A percentile compares a stretch with the other conserved stretches of the same genome.
These are phyloP conservation scores for Batillaria attramentaria DNA, from an alignment of 1,140 invertebrate species.

Conservation along the genomic window DNA sequence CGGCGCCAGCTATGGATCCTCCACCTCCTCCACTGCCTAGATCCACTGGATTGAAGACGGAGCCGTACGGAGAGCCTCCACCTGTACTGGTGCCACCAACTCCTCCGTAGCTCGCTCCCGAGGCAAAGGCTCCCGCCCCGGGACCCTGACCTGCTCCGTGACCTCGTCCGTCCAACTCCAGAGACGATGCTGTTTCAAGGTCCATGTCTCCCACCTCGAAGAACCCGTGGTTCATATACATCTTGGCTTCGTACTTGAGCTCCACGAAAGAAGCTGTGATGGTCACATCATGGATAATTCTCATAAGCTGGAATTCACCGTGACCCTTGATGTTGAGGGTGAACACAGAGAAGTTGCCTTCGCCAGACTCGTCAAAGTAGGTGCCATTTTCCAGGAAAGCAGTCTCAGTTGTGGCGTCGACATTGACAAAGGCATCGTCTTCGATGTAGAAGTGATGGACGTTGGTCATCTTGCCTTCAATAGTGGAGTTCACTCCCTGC, in stretches of 20 bases:
- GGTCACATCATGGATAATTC: conserved; percentile 48
- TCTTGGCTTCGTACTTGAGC: conserved; percentile 53
- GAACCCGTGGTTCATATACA: conserved; percentile 60
- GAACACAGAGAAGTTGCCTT: conserved; percentile 58
- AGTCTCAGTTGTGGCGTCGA: conserved; percentile 55
- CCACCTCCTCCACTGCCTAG: conserved; percentile 59
- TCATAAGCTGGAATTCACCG: conserved; percentile 52
- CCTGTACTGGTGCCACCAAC: conserved; percentile 42
- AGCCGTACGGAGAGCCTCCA: conserved; percentile 49
- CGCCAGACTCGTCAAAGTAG: conserved; percentile 45
- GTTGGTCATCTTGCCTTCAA: conserved; percentile 54
- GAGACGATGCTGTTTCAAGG: conserved; percentile 51
- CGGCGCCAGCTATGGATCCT: conserved; percentile 41
- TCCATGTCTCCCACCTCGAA: conserved; percentile 57
- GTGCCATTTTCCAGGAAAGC: conserved; percentile 55
- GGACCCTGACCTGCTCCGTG: conserved; percentile 39
- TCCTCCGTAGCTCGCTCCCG: conserved; percentile 60
- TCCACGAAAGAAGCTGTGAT: conserved; percentile 57
- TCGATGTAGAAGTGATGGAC: conserved; percentile 62
- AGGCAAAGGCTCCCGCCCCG: conserved; percentile 39
- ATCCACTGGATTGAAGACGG: conserved; percentile 54
- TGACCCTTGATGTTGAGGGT: conserved; percentile 53
- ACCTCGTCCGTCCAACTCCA: conserved; percentile 53
- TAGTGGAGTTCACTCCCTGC: conserved; percentile 56
- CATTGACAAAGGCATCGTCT: conserved; percentile 46